A percentile compares a stretch with the other conserved stretches of the same genome.
phyloP scores from a whole-genome alignment of 2,113 vertebrate species.

The Oostethus manadensis region DNA sequence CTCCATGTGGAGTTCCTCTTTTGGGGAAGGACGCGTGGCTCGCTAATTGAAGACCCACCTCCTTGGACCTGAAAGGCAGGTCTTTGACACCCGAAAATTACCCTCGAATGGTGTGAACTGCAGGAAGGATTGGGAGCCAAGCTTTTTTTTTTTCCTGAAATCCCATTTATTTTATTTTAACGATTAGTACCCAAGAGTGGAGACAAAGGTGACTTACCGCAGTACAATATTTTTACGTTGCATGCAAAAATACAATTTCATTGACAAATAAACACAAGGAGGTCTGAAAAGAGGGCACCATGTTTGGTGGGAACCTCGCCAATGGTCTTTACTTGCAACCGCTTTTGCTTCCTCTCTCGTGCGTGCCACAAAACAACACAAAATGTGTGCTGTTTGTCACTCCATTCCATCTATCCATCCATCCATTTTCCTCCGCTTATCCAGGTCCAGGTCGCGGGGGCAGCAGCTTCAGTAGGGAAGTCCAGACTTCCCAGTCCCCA shows the following conservation, averaged over 20 bases:
- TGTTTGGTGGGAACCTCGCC: slow-evolving; percentile 58
- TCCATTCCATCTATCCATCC: too few species aligned
- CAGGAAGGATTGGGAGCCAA: slow-evolving; percentile 1
- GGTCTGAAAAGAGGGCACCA: slow-evolving; percentile 35
- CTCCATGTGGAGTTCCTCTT: slow-evolving; percentile 60
- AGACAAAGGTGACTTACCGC: too few species aligned
- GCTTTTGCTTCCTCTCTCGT: slow-evolving; percentile 34
- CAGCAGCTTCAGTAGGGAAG: too few species aligned
- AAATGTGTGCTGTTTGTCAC: too few species aligned
- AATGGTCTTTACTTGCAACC: slow-evolving; percentile 54
- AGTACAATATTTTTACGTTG: too few species aligned
- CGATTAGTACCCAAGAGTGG: too few species aligned
- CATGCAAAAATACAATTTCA: not conserved
- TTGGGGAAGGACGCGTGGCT: slow-evolving; percentile 56
- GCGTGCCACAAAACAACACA: too few species aligned
- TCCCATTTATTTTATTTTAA: too few species aligned
- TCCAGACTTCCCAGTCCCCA: too few species aligned
- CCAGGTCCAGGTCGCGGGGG: too few species aligned
- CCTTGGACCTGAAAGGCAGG: slow-evolving; percentile 35
- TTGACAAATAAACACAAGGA: not conserved
- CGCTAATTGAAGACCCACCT: slow-evolving; percentile 61
- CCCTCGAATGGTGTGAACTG: slow-evolving; percentile 23
- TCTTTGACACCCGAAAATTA: slow-evolving; percentile 45
- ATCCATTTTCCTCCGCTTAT: too few species aligned
- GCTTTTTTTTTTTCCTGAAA: too few species aligned